Conservation (phyloP, 2,797 vertebrate genomes). For the Diplodus puntazzo region DNA sequence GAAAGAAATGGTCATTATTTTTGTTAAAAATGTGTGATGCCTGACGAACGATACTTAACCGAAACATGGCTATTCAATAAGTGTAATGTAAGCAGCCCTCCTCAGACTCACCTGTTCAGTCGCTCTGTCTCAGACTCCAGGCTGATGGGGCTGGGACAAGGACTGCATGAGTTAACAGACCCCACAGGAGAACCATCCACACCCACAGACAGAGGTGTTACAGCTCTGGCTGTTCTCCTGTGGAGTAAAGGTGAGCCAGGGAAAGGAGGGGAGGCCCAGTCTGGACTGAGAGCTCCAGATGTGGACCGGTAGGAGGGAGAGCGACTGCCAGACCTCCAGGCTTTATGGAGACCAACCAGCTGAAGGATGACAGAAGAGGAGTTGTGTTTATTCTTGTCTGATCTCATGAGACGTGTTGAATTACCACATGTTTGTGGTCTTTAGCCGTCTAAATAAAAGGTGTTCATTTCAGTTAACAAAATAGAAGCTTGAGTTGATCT, state of each 20-base stretch:
- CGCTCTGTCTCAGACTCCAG: slow-evolving; percentile 83
- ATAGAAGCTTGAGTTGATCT: not conserved
- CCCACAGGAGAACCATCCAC: slow-evolving; percentile 67
- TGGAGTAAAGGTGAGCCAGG: slow-evolving; percentile 82
- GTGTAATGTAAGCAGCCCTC: not conserved
- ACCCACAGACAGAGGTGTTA: slow-evolving; percentile 66
- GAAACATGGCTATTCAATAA: not conserved
- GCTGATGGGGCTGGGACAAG: slow-evolving; percentile 57
- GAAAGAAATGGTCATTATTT: not conserved
- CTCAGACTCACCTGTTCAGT: slow-evolving; percentile 84
- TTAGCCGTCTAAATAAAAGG: not conserved
- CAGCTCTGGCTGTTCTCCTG: slow-evolving; percentile 70
- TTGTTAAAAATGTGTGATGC: not conserved
- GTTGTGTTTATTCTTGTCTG: not conserved
- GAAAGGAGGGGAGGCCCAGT: slow-evolving; percentile 77
- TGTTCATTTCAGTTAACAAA: not conserved
- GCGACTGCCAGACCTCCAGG: slow-evolving; percentile 74
- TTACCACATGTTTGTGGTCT: not conserved
- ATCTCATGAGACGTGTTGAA: not conserved
- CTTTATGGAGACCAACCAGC: slow-evolving; percentile 83
- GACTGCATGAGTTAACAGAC: slow-evolving; percentile 58
- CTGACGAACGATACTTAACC: not conserved
- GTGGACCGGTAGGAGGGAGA: slow-evolving; percentile 71
- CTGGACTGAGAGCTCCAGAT: slow-evolving; percentile 68
- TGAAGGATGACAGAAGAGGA: slow-evolving; percentile 56